Evolutionary conservation across 2,113 vertebrate species (phyloP), one percentile per base, ranked within the genome.

Genomic region (Eulacestoma nigropectus): DNA sequence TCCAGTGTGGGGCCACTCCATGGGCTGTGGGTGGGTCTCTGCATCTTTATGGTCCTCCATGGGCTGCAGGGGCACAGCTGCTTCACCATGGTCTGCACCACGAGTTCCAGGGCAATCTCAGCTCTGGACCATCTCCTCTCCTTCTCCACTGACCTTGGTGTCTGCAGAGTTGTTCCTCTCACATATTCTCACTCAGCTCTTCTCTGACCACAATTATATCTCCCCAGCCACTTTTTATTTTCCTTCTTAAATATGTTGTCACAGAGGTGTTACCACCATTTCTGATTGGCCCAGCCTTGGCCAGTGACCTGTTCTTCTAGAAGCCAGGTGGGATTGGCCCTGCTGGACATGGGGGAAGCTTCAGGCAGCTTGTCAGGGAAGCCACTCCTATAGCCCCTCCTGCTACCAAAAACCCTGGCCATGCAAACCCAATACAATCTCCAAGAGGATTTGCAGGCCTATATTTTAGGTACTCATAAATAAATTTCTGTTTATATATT

Each of bases 151-250:
- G 33, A 27, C 7, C 17, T 32, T 27, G 37, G 33, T 53, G 57
- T 37, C 33, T 63, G 49, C 69, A 63, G 22, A 22, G 9, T 7
- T 73, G 22, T 22, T 63, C 29, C 22, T 39, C 9, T 46, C 41
- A 23, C 14, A 19, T 12, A 7, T 18, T 46, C 69, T 47, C 47
- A 5, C 9, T 3, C 1, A 0, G 4, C 11, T 46, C n/a, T n/a
- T 65, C 10, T 49, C 35, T 65, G 30, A 10, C 25, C 4, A 5
- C 30, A 75, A 7, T 2, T 41, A n/a, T 2, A 6, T 25, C 50
- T 13, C 8, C 10, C 4, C n/a, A 56, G 25, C 4, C 10, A n/a
- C 30, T 13, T 57, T 16, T 41, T 25, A 10, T 35, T 49, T 76
- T 85, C 16, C 49, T 30, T 49, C 30, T 21, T 25, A 30, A n/a